A percentile compares a stretch with the other conserved stretches of the same genome.
Conservation (phyloP, 2,113 vertebrate genomes). For the human (Homo sapiens) region GRCh38 chr1:180618501-180619000, state of each 20-base stretch:
- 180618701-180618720: not conserved
- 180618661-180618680: not conserved
- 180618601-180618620: not conserved
- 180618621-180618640: not conserved
- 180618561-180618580: slow-evolving; percentile 10
- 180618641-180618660: not conserved
- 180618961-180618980: slow-evolving; percentile 34
- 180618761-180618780: slow-evolving; percentile 3
- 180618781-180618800: not conserved
- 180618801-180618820: not conserved
- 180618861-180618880: slow-evolving; percentile 2
- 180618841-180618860: not conserved
- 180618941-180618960: slow-evolving; percentile 48
- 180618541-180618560: not conserved
- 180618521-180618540: not conserved
- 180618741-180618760: not conserved
- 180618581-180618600: not conserved
- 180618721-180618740: not conserved
- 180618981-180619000: slow-evolving; percentile 10
- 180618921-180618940: slow-evolving; percentile 56
- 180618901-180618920: slow-evolving; percentile 45
- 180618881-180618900: slow-evolving; percentile 70
- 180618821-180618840: slow-evolving; percentile 11
- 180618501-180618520: not conserved
- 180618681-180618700: not conserved